A percentile compares a stretch with the other conserved stretches of the same genome.
Conservation (phyloP, 2,888 invertebrate species). For the Phorcus lineatus region DNA sequence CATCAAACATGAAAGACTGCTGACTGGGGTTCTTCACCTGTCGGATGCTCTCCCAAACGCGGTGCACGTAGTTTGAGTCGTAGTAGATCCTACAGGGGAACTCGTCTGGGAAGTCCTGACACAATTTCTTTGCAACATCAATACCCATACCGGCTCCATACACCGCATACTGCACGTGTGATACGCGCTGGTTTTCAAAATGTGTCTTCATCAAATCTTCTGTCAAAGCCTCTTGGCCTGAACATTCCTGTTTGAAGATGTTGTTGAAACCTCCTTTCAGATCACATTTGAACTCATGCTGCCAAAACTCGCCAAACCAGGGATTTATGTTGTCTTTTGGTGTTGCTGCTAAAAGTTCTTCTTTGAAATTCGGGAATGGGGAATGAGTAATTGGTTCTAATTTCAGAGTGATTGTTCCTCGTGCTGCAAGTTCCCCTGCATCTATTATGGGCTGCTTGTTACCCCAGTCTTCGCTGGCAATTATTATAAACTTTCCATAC, state of each 20-base stretch:
- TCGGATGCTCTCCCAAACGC: constrained; percentile 1
- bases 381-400: constrained; percentile 34
- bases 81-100: constrained; percentile 54
- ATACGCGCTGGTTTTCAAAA: constrained; percentile 54
- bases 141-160: constrained; percentile 58
- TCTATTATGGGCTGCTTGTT: constrained; percentile 48
- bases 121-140: constrained; percentile 46
- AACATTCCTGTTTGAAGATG: constrained; percentile 41
- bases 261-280: constrained; percentile 54
- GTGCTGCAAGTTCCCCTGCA: constrained; percentile 42
- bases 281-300: constrained; percentile 58
- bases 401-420: constrained; percentile 59
- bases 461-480: constrained; percentile 67
- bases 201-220: constrained; percentile 35
- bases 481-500: constrained; percentile 53
- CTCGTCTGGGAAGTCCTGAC: constrained; percentile 36
- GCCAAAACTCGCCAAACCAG: constrained; percentile 67
- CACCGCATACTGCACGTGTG: constrained; percentile 62
- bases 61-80: constrained; percentile 7
- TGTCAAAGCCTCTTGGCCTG: constrained; percentile 31
- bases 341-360: constrained; percentile 32
- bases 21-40: constrained; percentile 17
- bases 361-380: constrained; percentile 12
- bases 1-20: constrained; percentile 51
- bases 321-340: constrained; percentile 51